Percentiles rank a stretch among this genome's conserved stretches.
Conservation (phyloP, 2,888 invertebrate species). For the Himalopsyche anomala region DNA sequence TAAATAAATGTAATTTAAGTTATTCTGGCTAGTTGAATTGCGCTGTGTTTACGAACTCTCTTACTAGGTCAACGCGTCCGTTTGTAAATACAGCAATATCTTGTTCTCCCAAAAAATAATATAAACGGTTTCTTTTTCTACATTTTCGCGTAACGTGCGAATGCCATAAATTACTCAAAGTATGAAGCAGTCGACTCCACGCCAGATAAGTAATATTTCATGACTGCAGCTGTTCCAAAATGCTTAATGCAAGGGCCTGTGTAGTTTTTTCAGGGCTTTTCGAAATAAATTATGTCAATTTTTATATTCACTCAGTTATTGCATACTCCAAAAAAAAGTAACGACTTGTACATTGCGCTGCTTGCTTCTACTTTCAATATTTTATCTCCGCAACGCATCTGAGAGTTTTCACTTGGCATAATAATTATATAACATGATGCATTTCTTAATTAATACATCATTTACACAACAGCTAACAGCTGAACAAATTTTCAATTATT, state of each 20-base stretch:
- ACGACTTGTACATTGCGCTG: too few relatives aligned
- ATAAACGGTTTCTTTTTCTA: conserved; percentile 16
- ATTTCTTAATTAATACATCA: too few relatives aligned
- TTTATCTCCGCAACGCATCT: too few relatives aligned
- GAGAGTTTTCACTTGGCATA: too few relatives aligned
- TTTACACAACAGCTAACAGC: too few relatives aligned
- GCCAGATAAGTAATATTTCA: conserved; percentile 30
- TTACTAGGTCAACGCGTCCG: conserved; percentile 10
- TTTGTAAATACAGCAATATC: not conserved
- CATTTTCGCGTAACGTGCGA: conserved; percentile 34
- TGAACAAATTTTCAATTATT: too few relatives aligned
- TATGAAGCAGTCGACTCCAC: conserved; percentile 30
- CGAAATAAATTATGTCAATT: not conserved
- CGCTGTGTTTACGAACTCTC: not conserved
- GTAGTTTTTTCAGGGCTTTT: not conserved
- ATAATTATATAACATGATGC: too few relatives aligned
- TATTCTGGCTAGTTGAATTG: not conserved
- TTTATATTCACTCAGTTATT: not conserved
- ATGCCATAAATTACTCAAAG: conserved; percentile 34
- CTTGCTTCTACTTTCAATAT: too few relatives aligned
- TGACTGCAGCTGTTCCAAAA: conserved; percentile 25
- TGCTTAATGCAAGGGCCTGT: not conserved
- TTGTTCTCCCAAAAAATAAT: conserved; percentile 14
- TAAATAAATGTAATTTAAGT: not conserved
- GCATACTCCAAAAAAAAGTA: too few relatives aligned